These are phyloP conservation scores for Serilophus lunatus DNA, from an alignment of 2,113 vertebrate species.

Conservation along the genomic window DNA sequence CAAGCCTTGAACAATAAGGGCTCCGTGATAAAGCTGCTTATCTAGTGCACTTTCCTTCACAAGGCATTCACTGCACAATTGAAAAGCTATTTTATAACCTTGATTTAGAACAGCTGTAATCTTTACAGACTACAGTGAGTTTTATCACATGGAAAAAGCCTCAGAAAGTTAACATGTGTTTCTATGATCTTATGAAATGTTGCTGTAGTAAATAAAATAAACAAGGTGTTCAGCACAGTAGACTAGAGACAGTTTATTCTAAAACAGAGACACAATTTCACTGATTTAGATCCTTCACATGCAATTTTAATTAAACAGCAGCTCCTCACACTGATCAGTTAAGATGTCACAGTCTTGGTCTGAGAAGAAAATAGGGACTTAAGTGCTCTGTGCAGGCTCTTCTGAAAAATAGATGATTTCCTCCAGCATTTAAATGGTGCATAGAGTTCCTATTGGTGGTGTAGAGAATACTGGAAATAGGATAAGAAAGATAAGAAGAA, in stretches of 20 bases:
- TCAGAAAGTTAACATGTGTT: neutral
- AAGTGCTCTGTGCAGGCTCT: neutral
- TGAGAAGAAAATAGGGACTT: neutral
- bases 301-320: neutral
- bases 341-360: neutral
- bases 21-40: neutral
- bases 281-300: neutral
- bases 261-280: neutral
- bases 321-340: neutral
- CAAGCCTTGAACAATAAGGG: neutral
- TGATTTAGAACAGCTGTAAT: neutral
- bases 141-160: neutral
- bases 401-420: neutral
- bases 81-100: slow-evolving; percentile 7
- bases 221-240: neutral
- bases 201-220: neutral
- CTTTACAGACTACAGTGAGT: neutral
- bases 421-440: neutral
- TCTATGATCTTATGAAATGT: neutral
- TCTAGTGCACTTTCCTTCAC: neutral
- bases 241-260: neutral
- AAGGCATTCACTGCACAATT: neutral
- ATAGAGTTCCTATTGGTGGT: neutral
- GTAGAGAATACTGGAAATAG: neutral
- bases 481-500: neutral